Conservation (phyloP, 2,797 vertebrate genomes). For the Syngnathus acus region DNA sequence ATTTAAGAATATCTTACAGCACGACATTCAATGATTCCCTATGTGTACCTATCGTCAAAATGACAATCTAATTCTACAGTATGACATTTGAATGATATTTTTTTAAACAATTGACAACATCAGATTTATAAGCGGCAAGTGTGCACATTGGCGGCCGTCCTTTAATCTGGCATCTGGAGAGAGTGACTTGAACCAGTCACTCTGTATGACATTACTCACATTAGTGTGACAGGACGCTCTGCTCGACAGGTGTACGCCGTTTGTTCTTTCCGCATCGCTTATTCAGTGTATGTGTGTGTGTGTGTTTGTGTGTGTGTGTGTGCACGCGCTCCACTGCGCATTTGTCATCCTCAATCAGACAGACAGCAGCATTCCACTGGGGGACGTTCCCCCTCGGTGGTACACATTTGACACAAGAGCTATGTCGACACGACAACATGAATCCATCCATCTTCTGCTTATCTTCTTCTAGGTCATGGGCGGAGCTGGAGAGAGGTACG, state of each 20-base stretch:
- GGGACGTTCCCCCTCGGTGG: slow-evolving; percentile 16
- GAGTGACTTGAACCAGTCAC: slow-evolving; percentile 29
- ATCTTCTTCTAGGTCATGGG: not conserved
- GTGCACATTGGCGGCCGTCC: not conserved
- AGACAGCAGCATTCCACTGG: slow-evolving; percentile 23
- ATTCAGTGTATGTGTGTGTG: slow-evolving; percentile 12
- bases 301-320: slow-evolving; percentile 4
- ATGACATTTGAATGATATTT: too few species aligned
- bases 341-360: slow-evolving; percentile 37
- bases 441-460: not conserved
- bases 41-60: not conserved
- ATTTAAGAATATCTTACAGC: not conserved
- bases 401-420: not conserved
- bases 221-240: slow-evolving; percentile 25
- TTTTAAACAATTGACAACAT: too few species aligned
- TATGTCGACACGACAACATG: not conserved
- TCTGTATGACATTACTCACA: slow-evolving; percentile 9
- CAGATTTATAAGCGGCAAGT: too few species aligned
- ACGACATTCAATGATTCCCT: not conserved
- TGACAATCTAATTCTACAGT: too few species aligned
- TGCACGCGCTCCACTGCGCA: slow-evolving; percentile 23
- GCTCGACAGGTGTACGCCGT: slow-evolving; percentile 36
- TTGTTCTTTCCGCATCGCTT: slow-evolving; percentile 36
- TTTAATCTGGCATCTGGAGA: slow-evolving; percentile 34
- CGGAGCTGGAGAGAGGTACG: not conserved